These are phyloP conservation scores for Onchidella celtica DNA, from an alignment of 2,888 invertebrate species.

Conservation along the genomic window DNA sequence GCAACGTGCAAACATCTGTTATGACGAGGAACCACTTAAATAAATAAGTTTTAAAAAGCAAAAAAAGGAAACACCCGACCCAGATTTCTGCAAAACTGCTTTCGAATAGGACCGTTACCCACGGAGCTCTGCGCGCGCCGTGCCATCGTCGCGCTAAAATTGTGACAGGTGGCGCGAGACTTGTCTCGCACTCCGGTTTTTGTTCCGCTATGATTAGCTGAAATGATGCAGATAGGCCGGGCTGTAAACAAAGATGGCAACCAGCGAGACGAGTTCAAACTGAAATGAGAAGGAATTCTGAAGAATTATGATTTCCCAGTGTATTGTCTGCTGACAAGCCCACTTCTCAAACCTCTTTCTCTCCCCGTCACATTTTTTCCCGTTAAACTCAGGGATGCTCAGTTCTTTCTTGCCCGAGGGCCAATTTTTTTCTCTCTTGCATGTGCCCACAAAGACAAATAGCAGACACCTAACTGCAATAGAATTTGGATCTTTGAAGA, in stretches of 20 bases:
- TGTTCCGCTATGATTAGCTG: slow-evolving; percentile 12
- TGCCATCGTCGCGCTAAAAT: not conserved
- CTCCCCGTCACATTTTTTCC: no score
- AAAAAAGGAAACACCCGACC: not conserved
- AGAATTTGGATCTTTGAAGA: no score
- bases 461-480: no score
- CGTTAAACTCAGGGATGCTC: no score
- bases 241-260: slow-evolving; percentile 25
- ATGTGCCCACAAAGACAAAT: no score
- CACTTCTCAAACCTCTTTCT: no score
- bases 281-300: not conserved
- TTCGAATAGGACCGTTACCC: not conserved
- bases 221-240: slow-evolving; percentile 19
- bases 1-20: no score
- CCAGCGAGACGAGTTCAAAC: not conserved
- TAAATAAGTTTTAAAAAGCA: no score
- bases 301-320: not conserved
- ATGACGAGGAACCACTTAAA: no score
- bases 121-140: not conserved
- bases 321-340: not conserved
- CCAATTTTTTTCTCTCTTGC: no score
- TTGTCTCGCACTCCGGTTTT: slow-evolving; percentile 4
- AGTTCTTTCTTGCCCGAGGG: no score
- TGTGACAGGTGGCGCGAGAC: slow-evolving; percentile 37
- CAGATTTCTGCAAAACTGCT: not conserved